Percentiles rank a stretch among this genome's conserved stretches.
Evolutionary conservation across 2,113 vertebrate genomes (phyloP).

Genomic region (Anguilla rostrata): DNA sequence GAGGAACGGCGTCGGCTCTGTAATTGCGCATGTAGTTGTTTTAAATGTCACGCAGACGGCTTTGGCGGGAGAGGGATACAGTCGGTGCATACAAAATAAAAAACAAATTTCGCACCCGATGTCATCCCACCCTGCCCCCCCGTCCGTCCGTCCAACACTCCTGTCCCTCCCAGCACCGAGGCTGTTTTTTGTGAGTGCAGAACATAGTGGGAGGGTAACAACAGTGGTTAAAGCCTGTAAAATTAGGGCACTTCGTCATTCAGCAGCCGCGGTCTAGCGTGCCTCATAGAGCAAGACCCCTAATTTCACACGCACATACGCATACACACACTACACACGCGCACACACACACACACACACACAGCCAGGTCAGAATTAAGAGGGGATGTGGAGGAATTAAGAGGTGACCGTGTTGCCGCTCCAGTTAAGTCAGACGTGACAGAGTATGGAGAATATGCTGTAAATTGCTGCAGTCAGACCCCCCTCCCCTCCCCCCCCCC

Average conservation of each 20-base stretch:
- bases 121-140: not conserved
- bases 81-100: not conserved
- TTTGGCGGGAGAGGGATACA: not conserved
- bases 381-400: not conserved
- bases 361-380: slow-evolving; percentile 11
- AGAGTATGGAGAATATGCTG: not conserved
- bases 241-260: slow-evolving; percentile 7
- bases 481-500: not conserved
- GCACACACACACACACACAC: not conserved
- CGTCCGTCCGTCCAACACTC: too few species aligned
- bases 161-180: not conserved
- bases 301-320: not conserved
- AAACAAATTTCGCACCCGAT: not conserved
- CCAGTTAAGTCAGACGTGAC: not conserved
- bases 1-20: not conserved
- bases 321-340: not conserved
- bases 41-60: slow-evolving; percentile 5
- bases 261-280: not conserved
- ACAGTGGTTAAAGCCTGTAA: not conserved
- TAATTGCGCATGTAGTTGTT: not conserved
- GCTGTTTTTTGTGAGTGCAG: not conserved
- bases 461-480: not conserved
- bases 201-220: not conserved
- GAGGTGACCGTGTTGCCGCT: slow-evolving; percentile 7
- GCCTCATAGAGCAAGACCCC: not conserved